These are phyloP conservation scores for Hirtodrosophila confusa DNA, from an alignment of 2,888 invertebrate species.

Conservation along the genomic window DNA sequence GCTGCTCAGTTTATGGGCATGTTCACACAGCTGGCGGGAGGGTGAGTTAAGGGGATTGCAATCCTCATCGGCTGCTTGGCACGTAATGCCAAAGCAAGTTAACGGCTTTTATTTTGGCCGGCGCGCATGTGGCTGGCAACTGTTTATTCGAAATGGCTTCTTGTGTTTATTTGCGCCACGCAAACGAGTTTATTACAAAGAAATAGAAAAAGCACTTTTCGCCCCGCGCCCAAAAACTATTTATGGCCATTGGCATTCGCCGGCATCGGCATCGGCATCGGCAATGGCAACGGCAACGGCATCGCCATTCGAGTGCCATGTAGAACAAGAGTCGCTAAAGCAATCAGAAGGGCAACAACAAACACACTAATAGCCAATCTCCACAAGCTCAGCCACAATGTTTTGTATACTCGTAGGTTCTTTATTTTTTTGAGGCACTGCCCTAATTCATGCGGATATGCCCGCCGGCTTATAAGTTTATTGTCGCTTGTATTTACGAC, in stretches of 20 bases:
- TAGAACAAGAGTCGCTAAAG: slow-evolving; percentile 19
- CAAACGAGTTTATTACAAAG: slow-evolving; percentile 74
- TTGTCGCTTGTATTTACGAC: slow-evolving; percentile 73
- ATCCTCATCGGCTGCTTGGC: slow-evolving; percentile 57
- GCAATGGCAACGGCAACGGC: slow-evolving; percentile 45
- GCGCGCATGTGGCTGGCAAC: slow-evolving; percentile 43
- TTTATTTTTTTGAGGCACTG: slow-evolving; percentile 32
- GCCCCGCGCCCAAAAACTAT: slow-evolving; percentile 56
- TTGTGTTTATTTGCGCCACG: slow-evolving; percentile 68
- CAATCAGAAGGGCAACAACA: slow-evolving; percentile 38
- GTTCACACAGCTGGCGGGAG: slow-evolving; percentile 59
- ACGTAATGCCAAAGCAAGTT: slow-evolving; percentile 63
- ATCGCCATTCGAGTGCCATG: no score
- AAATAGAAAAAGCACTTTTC: slow-evolving; percentile 63
- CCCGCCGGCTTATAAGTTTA: slow-evolving; percentile 75
- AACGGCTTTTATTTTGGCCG: slow-evolving; percentile 70
- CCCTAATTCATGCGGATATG: slow-evolving; percentile 59
- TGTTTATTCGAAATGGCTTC: slow-evolving; percentile 55
- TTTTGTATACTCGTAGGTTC: slow-evolving; percentile 39
- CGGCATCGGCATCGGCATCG: slow-evolving; percentile 28
- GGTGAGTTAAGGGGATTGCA: slow-evolving; percentile 1
- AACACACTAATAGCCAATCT: slow-evolving; percentile 52
- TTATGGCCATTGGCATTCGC: slow-evolving; percentile 68
- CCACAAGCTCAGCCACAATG: slow-evolving; percentile 40
- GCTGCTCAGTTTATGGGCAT: slow-evolving; percentile 63